Evolutionary conservation across 2,113 vertebrate genomes (phyloP).

Genomic region (Strigops habroptila): DNA sequence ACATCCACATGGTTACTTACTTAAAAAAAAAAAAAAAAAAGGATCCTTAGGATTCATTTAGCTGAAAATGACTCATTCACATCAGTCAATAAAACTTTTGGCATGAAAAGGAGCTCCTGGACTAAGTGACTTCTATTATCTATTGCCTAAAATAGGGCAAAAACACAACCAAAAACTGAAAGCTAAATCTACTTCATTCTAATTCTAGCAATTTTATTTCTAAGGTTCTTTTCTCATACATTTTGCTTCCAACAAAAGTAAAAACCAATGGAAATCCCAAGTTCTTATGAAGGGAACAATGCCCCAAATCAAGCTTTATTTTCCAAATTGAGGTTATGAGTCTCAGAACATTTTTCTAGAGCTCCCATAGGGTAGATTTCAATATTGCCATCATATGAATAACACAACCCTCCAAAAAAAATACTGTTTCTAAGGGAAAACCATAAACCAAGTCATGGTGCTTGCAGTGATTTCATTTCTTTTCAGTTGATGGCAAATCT

Average conservation of each 20-base stretch:
- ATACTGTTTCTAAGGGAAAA: not conserved
- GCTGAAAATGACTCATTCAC: constrained; percentile 15
- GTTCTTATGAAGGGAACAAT: not conserved
- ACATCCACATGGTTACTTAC: not conserved
- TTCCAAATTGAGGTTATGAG: not conserved
- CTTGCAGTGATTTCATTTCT: not conserved
- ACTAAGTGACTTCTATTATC: not conserved
- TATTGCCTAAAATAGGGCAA: not conserved
- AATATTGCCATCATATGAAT: not conserved
- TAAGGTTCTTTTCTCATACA: not conserved
- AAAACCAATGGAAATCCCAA: not conserved
- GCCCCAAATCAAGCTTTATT: not conserved
- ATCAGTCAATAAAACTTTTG: not conserved
- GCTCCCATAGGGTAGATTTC: not conserved
- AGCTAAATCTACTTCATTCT: not conserved
- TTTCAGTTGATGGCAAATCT: not conserved
- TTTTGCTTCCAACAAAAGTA: not conserved
- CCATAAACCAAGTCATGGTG: not conserved
- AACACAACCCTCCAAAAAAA: not conserved
- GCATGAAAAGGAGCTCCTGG: not conserved
- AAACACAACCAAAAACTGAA: not conserved
- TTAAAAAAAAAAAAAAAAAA: not conserved
- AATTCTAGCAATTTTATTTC: not conserved
- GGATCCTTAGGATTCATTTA: not conserved
- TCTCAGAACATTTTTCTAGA: not conserved